Evolutionary conservation across 2,797 vertebrate genomes (phyloP).

Genomic region (Ciconia nigra): DNA sequence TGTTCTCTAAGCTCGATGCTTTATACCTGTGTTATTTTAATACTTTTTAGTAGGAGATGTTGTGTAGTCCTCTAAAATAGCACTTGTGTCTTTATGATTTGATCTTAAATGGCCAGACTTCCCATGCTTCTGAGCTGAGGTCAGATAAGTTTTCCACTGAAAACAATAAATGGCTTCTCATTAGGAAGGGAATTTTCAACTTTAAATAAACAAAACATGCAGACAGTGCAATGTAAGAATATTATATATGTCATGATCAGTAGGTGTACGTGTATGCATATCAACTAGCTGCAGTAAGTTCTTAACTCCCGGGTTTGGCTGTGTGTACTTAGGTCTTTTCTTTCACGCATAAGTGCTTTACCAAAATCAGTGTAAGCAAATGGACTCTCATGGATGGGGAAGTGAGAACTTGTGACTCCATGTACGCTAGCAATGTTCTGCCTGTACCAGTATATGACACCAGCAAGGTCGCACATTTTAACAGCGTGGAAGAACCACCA

Average conservation of each 20-base stretch:
- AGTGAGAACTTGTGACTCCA: background rate
- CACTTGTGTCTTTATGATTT: rapidly evolving
- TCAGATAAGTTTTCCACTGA: background rate
- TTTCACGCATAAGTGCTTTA: background rate
- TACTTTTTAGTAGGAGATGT: background rate
- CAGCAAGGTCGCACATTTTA: rapidly evolving
- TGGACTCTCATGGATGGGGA: background rate
- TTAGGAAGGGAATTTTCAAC: background rate
- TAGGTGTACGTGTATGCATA: background rate
- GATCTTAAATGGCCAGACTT: background rate
- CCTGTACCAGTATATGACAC: background rate
- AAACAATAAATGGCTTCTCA: background rate
- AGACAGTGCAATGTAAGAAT: background rate
- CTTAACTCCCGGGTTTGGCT: background rate
- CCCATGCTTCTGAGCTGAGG: rapidly evolving
- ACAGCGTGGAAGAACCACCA: rapidly evolving
- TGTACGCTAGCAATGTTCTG: rapidly evolving
- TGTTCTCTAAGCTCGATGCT: background rate
- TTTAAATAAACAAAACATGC: background rate
- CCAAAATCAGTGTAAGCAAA: background rate
- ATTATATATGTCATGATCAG: rapidly evolving
- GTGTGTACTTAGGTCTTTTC: rapidly evolving
- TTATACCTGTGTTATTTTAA: background rate
- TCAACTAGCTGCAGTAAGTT: background rate
- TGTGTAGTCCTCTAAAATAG: background rate